phyloP scores from a whole-genome alignment of 2,797 vertebrate species.

The Centroberyx gerrardi region DNA sequence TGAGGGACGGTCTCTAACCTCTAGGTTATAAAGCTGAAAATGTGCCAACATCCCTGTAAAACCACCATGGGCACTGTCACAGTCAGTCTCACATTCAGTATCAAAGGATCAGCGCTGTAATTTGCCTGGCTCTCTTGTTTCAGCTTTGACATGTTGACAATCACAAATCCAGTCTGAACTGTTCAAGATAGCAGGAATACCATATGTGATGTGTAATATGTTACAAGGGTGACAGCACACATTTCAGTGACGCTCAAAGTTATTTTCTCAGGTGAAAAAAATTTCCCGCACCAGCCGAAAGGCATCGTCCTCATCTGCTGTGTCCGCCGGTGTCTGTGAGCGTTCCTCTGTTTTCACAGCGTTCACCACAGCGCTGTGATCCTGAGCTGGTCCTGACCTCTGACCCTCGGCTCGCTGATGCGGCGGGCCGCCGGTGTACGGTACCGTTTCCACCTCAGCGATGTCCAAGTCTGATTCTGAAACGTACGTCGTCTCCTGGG shows the following conservation, averaged over 20 bases:
- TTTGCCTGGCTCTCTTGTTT: too few relatives aligned
- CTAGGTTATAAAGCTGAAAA: too few relatives aligned
- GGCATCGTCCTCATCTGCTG: slow-evolving; percentile 65
- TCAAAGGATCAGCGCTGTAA: too few relatives aligned
- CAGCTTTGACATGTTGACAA: too few relatives aligned
- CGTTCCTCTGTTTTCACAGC: slow-evolving; percentile 3
- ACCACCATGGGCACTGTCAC: too few relatives aligned
- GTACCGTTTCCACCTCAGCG: slow-evolving; percentile 67
- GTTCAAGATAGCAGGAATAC: too few relatives aligned
- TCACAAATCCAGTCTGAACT: too few relatives aligned
- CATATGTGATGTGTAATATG: not conserved
- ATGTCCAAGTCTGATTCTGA: slow-evolving; percentile 77
- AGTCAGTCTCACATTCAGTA: too few relatives aligned
- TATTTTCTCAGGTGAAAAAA: slow-evolving; percentile 76
- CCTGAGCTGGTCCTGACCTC: slow-evolving; percentile 17
- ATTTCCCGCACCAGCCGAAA: slow-evolving; percentile 81
- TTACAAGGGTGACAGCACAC: not conserved
- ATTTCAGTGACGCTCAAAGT: not conserved
- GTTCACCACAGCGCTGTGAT: not conserved
- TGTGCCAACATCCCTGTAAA: too few relatives aligned
- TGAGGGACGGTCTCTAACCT: too few relatives aligned
- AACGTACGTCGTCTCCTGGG: slow-evolving; percentile 28
- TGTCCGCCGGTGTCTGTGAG: slow-evolving; percentile 1
- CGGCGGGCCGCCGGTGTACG: slow-evolving; percentile 36
- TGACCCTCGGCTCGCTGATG: slow-evolving; percentile 8